Conservation (phyloP, 2,113 vertebrate species). For the Halichoerus grypus region DNA sequence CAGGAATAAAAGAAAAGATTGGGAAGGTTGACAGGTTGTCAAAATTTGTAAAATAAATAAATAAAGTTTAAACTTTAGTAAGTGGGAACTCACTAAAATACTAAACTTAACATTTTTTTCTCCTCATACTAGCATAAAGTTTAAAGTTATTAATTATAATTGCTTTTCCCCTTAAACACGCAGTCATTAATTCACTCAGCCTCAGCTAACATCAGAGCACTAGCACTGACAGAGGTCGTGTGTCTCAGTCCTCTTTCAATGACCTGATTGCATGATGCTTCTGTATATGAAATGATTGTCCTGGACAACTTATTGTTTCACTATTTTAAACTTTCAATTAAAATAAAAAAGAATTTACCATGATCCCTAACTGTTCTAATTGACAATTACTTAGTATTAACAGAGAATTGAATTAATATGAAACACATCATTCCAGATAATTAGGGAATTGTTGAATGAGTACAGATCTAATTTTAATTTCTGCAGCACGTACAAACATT, state of each 20-base stretch:
- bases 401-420: background rate
- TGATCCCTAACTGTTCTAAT: background rate
- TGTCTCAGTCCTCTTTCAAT: background rate
- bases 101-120: background rate
- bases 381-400: background rate
- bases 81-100: background rate
- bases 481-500: background rate
- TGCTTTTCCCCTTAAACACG: background rate
- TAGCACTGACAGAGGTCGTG: rapidly evolving
- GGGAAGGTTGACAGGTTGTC: background rate
- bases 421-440: background rate
- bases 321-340: background rate
- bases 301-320: background rate
- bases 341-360: background rate
- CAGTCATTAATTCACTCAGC: background rate
- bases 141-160: background rate
- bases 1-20: background rate
- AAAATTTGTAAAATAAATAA: background rate
- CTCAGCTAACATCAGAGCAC: background rate
- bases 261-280: background rate
- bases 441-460: background rate
- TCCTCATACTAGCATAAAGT: background rate
- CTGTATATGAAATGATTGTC: background rate
- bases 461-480: background rate
- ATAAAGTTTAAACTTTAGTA: background rate